phyloP scores from a whole-genome alignment of 2,113 vertebrate genomes.

The Odocoileus hemionus region DNA sequence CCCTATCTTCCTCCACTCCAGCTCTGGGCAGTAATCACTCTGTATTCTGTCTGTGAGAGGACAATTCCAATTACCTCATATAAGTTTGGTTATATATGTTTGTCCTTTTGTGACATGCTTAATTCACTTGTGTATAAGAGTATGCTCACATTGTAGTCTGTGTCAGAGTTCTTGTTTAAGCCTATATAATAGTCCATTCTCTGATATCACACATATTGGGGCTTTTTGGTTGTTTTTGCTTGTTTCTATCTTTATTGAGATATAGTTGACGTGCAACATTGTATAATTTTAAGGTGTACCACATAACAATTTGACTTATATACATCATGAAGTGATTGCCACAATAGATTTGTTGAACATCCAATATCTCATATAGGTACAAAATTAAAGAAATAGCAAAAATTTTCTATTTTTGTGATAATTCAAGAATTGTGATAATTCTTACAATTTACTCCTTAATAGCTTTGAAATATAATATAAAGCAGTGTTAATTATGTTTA shows the following conservation, averaged over 20 bases:
- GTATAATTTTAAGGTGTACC: neutral
- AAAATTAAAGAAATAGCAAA: neutral
- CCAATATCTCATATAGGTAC: neutral
- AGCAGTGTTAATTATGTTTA: neutral
- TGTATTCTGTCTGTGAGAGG: neutral
- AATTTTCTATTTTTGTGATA: neutral
- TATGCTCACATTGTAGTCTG: neutral
- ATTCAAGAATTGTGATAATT: neutral
- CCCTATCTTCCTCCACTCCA: neutral
- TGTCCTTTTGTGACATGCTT: neutral
- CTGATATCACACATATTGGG: neutral
- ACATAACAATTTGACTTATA: neutral
- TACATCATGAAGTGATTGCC: neutral
- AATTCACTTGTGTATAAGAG: neutral
- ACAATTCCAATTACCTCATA: neutral
- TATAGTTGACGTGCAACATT: neutral
- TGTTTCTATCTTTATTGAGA: neutral
- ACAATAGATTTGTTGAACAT: neutral
- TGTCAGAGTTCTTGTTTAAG: neutral
- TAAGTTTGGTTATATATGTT: neutral
- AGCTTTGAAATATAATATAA: neutral
- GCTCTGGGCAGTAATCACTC: neutral
- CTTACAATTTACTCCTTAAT: neutral
- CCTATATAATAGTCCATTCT: neutral
- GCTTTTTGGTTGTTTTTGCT: neutral